Evolutionary conservation across 1,140 invertebrate species (phyloP).

Genomic region (Microvelia longipes): DNA sequence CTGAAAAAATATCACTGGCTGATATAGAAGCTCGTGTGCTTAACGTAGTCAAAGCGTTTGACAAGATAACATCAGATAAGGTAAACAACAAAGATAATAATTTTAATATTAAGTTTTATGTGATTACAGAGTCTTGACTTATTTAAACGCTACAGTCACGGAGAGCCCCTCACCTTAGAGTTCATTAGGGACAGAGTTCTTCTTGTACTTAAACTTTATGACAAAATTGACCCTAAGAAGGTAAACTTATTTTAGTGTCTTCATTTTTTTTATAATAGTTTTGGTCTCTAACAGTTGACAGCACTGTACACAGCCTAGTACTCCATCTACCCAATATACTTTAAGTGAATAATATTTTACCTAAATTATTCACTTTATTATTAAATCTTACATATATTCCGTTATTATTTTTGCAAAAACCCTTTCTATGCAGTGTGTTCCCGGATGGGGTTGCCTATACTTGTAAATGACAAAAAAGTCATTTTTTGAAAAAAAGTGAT

Average conservation of each 20-base stretch:
- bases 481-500: too few species aligned
- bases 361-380: too few species aligned
- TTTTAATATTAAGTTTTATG: slow-evolving; percentile 30
- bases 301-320: too few species aligned
- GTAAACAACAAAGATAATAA: slow-evolving; percentile 36
- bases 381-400: too few species aligned
- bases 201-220: slow-evolving; percentile 86
- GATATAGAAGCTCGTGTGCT: slow-evolving; percentile 56
- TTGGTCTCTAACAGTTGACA: too few species aligned
- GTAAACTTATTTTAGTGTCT: slow-evolving; percentile 35
- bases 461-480: too few species aligned
- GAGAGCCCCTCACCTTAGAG: slow-evolving; percentile 50
- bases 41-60: slow-evolving; percentile 58
- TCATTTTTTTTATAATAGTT: too few species aligned
- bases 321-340: too few species aligned
- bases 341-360: too few species aligned
- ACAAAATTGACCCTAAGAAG: slow-evolving; percentile 87
- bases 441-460: too few species aligned
- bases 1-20: slow-evolving; percentile 19
- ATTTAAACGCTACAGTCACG: slow-evolving; percentile 51
- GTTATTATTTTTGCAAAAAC: too few species aligned
- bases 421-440: too few species aligned
- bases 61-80: slow-evolving; percentile 62
- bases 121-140: slow-evolving; percentile 44
- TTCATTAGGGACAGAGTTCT: slow-evolving; percentile 74